phyloP scores from a whole-genome alignment of 2,888 invertebrate species.

The Andrena chrysosceles region DNA sequence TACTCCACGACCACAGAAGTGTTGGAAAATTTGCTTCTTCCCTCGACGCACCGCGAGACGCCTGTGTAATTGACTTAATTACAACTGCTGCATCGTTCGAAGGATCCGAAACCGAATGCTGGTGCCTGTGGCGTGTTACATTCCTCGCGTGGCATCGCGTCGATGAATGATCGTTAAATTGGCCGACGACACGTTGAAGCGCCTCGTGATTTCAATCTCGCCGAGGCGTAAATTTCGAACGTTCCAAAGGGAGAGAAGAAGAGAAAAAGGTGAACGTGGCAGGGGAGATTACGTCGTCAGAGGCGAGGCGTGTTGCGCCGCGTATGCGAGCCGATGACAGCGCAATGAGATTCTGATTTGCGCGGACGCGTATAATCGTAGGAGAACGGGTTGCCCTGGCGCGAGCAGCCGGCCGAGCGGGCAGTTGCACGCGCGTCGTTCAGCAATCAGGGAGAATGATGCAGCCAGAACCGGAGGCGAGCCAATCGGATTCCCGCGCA shows the following conservation, averaged over 20 bases:
- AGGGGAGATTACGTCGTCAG: slow-evolving; percentile 70
- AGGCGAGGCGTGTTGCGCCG: slow-evolving; percentile 49
- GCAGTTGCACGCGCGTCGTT: slow-evolving; percentile 70
- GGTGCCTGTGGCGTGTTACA: background rate
- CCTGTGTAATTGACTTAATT: slow-evolving; percentile 29
- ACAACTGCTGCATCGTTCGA: slow-evolving; percentile 15
- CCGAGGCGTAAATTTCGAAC: slow-evolving; percentile 50
- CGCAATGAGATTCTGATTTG: slow-evolving; percentile 76
- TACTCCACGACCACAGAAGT: background rate
- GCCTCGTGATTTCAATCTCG: slow-evolving; percentile 51
- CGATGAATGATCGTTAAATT: slow-evolving; percentile 72
- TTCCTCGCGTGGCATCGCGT: background rate
- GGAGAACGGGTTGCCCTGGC: slow-evolving; percentile 53
- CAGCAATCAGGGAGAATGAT: slow-evolving; percentile 80
- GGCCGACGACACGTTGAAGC: slow-evolving; percentile 65
- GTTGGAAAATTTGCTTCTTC: background rate
- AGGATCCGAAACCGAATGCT: background rate
- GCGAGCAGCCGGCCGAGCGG: slow-evolving; percentile 46
- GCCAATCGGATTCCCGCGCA: slow-evolving; percentile 69
- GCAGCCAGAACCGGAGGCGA: slow-evolving; percentile 73
- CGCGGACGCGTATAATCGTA: slow-evolving; percentile 72
- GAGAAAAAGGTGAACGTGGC: slow-evolving; percentile 57
- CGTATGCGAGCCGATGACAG: slow-evolving; percentile 70
- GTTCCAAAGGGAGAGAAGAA: slow-evolving; percentile 44
- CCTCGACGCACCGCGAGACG: background rate